A percentile compares a stretch with the other conserved stretches of the same genome.
Conservation (phyloP, 2,113 vertebrate genomes). For the Chaenogobius annularis region DNA sequence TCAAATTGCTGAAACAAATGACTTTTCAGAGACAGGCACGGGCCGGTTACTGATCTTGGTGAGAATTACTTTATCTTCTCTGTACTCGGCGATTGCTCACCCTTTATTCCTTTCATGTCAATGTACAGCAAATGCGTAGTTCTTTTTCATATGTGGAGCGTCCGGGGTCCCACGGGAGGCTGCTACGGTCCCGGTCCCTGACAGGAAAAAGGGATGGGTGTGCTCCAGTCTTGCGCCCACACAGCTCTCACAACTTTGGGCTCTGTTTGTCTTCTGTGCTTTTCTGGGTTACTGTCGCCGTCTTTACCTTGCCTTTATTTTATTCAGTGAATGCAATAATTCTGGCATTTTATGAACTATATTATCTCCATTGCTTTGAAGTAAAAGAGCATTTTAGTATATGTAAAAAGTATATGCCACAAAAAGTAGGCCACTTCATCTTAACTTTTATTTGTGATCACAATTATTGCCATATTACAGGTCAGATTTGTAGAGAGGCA, state of each 20-base stretch:
- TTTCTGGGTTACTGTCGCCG: neutral
- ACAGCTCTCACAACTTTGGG: slow-evolving; percentile 26
- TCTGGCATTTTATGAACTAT: no score
- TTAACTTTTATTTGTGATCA: no score
- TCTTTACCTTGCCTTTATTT: neutral
- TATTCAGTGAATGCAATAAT: neutral
- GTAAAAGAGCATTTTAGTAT: neutral
- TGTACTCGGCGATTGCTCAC: slow-evolving; percentile 34
- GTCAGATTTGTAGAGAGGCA: no score
- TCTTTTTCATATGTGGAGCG: slow-evolving; percentile 68
- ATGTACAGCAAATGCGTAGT: slow-evolving; percentile 43
- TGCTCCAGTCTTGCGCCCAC: slow-evolving; percentile 1
- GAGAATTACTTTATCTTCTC: slow-evolving; percentile 71
- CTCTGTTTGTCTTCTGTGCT: slow-evolving; percentile 28
- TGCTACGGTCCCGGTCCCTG: slow-evolving; percentile 39
- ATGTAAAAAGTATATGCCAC: neutral
- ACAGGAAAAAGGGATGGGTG: slow-evolving; percentile 51
- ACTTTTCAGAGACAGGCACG: slow-evolving; percentile 17
- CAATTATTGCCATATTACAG: no score
- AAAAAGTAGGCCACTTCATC: neutral
- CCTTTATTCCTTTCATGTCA: slow-evolving; percentile 42
- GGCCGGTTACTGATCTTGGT: slow-evolving; percentile 46
- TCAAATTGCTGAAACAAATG: slow-evolving; percentile 48
- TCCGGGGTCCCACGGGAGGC: slow-evolving; percentile 40
- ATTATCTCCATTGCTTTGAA: neutral